Conservation (phyloP, 2,888 invertebrate genomes). For the Melolontha melolontha region DNA sequence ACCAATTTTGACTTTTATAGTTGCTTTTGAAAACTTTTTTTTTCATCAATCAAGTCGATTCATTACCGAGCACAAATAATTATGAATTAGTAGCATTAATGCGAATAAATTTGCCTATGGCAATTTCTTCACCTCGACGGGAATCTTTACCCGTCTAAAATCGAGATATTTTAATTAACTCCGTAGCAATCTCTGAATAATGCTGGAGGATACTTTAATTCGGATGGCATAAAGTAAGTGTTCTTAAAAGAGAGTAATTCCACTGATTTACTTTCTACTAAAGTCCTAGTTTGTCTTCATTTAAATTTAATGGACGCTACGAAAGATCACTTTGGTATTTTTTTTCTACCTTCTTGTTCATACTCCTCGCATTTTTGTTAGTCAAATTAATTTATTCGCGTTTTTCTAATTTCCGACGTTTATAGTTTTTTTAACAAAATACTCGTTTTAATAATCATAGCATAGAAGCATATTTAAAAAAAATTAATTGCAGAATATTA, state of each 20-base stretch:
- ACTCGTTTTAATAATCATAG: not conserved
- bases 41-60: too few species aligned
- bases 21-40: too few species aligned
- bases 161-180: conserved; percentile 38
- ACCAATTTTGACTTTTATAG: too few species aligned
- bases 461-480: too few species aligned
- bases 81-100: conserved; percentile 1
- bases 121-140: conserved; percentile 1
- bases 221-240: conserved; percentile 39
- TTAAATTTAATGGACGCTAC: conserved; percentile 36
- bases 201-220: conserved; percentile 34
- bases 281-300: conserved; percentile 39
- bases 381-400: conserved; percentile 17
- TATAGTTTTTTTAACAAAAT: conserved; percentile 13
- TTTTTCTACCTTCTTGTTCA: conserved; percentile 8
- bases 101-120: conserved; percentile 11
- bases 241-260: conserved; percentile 39
- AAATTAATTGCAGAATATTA: too few species aligned
- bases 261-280: conserved; percentile 36
- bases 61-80: not conserved
- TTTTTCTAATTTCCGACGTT: conserved; percentile 7
- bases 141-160: conserved; percentile 3
- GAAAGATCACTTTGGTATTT: conserved; percentile 28
- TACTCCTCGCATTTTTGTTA: conserved; percentile 3
- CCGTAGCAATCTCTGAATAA: conserved; percentile 6